phyloP scores from a whole-genome alignment of 1,140 invertebrate genomes.

The Frieseomelitta varia region DNA sequence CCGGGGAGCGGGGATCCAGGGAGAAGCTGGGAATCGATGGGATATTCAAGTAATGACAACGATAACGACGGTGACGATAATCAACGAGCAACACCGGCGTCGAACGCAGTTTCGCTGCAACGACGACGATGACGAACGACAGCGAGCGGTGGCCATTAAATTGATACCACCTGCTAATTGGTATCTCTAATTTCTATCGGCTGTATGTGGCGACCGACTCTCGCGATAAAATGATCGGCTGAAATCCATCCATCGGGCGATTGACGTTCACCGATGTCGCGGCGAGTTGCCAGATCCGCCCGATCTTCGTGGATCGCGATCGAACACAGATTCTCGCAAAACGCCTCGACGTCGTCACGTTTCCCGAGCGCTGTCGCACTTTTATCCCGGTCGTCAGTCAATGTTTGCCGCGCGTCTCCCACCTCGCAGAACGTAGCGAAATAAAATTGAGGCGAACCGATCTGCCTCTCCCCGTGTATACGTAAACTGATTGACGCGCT shows the following conservation, averaged over 20 bases:
- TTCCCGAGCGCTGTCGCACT: neutral
- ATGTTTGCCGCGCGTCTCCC: constrained; percentile 33
- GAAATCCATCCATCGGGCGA: neutral
- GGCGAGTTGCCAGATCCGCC: no score
- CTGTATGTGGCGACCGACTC: neutral
- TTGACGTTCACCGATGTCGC: neutral
- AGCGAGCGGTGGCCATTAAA: constrained; percentile 55
- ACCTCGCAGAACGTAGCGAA: neutral
- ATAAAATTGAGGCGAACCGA: constrained; percentile 57
- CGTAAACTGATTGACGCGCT: constrained; percentile 57
- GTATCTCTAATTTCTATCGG: constrained; percentile 63
- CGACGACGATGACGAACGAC: constrained; percentile 62
- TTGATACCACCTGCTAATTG: constrained; percentile 66
- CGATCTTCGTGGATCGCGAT: neutral
- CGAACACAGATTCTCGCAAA: no score
- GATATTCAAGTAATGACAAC: constrained; percentile 67
- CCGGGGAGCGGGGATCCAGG: neutral
- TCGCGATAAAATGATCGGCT: constrained; percentile 49
- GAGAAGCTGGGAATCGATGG: constrained; percentile 42
- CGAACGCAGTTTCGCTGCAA: constrained; percentile 45
- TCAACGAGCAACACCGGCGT: constrained; percentile 57
- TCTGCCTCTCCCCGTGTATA: neutral
- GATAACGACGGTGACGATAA: constrained; percentile 65
- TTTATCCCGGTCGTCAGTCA: neutral
- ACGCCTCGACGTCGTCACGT: neutral